A percentile compares a stretch with the other conserved stretches of the same genome.
Evolutionary conservation across 1,140 invertebrate genomes (phyloP).

Genomic region (Heliconius melpomene): DNA sequence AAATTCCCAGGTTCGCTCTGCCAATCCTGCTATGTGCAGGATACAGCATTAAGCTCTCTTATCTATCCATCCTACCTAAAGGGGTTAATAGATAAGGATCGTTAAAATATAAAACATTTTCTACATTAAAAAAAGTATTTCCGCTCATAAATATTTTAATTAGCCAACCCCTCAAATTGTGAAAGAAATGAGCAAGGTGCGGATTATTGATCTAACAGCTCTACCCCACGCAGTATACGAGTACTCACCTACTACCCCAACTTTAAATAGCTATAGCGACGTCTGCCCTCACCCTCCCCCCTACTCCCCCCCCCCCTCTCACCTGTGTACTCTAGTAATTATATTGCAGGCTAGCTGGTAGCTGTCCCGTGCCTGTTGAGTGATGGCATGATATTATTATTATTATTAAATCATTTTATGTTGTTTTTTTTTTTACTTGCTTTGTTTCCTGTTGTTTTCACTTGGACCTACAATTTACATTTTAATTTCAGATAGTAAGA

Average conservation of each 20-base stretch:
- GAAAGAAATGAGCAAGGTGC: conserved; percentile 45
- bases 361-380: not conserved
- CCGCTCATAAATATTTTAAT: not conserved
- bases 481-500: no score
- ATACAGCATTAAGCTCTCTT: no score
- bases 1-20: no score
- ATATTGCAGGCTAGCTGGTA: not conserved
- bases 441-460: not conserved
- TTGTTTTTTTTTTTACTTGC: not conserved
- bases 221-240: conserved; percentile 32
- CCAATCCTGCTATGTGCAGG: no score
- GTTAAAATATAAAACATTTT: no score
- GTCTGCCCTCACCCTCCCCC: conserved; percentile 26
- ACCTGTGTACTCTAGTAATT: conserved; percentile 12
- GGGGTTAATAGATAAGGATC: no score
- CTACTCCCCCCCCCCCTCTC: not conserved
- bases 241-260: not conserved
- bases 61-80: no score
- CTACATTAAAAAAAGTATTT: not conserved
- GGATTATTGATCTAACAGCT: conserved; percentile 60
- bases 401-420: not conserved
- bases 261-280: conserved; percentile 24
- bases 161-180: conserved; percentile 23
- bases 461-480: no score
- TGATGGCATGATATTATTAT: not conserved